Evolutionary conservation across 2,888 invertebrate genomes (phyloP).

Genomic region (Phyto melanocephala): DNA sequence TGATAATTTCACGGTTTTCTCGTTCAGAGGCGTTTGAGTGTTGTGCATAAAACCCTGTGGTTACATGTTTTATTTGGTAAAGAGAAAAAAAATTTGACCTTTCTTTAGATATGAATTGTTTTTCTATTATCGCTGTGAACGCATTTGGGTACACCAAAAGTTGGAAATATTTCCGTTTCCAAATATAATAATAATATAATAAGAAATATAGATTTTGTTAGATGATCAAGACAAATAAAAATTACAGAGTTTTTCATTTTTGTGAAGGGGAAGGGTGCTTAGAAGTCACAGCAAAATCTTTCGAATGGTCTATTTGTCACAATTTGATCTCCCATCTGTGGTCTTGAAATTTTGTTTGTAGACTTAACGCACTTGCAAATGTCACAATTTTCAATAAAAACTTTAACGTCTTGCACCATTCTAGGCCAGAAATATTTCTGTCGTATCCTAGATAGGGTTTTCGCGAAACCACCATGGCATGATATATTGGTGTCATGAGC

Average conservation of each 20-base stretch:
- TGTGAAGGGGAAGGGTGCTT: background rate
- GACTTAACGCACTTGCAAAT: no score
- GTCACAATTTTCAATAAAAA: background rate
- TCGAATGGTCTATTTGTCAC: background rate
- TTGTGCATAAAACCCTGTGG: no score
- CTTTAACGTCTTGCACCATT: background rate
- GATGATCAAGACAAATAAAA: background rate
- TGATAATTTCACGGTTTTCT: background rate
- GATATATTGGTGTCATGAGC: background rate
- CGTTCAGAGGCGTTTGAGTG: background rate
- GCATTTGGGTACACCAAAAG: no score
- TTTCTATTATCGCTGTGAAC: no score
- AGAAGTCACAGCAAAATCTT: background rate
- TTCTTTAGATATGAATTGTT: background rate
- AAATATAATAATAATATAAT: background rate
- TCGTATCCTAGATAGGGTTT: no score
- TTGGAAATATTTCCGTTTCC: no score
- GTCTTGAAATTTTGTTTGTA: no score
- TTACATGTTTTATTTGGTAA: no score
- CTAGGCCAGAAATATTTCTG: no score
- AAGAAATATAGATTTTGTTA: background rate
- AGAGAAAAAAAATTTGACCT: background rate
- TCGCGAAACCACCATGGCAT: background rate
- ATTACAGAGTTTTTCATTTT: background rate
- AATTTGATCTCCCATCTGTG: background rate